A percentile compares a stretch with the other conserved stretches of the same genome.
Conservation (phyloP, 2,797 vertebrate species). For the Fratercula arctica region DNA sequence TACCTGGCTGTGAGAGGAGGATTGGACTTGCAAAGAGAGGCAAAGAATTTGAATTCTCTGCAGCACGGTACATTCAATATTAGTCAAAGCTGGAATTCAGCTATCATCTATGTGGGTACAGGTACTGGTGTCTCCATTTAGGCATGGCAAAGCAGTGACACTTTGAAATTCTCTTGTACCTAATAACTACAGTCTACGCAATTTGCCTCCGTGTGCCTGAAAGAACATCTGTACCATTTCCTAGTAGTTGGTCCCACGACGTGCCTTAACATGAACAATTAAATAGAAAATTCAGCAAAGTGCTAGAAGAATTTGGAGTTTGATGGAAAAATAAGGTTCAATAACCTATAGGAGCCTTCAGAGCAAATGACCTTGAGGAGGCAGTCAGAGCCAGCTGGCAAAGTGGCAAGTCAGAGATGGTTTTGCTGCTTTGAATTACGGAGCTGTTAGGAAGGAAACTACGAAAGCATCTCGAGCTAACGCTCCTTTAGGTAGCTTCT, state of each 20-base stretch:
- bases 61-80: background rate
- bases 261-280: background rate
- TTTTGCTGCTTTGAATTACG: background rate
- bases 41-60: background rate
- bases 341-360: background rate
- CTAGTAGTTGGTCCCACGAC: background rate
- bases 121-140: background rate
- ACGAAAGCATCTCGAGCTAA: background rate
- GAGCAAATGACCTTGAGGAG: background rate
- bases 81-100: background rate
- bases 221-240: background rate
- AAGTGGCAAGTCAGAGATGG: background rate
- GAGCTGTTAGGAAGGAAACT: background rate
- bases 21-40: background rate
- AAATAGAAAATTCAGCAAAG: background rate
- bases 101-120: accelerated
- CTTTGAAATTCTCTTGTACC: background rate
- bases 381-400: background rate
- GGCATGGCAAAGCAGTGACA: background rate
- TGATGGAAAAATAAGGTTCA: background rate
- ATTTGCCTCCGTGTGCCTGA: background rate
- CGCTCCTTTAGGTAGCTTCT: background rate
- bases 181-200: background rate
- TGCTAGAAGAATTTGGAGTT: background rate
- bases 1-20: background rate